Conservation (phyloP, 2,113 vertebrate genomes). For the Xenus cinereus region DNA sequence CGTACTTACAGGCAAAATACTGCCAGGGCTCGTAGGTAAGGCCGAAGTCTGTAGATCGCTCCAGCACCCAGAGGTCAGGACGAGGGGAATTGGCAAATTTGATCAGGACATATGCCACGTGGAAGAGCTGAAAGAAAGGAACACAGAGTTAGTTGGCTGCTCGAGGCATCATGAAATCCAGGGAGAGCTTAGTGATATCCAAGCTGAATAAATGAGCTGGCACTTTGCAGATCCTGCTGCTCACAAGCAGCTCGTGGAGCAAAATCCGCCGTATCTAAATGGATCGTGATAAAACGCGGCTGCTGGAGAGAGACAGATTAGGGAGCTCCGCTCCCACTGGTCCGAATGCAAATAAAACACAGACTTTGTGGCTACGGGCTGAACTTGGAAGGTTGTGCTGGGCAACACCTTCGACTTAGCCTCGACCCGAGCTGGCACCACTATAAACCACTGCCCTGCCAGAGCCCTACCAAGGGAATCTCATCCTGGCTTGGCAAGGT, state of each 20-base stretch:
- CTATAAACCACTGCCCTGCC: background rate
- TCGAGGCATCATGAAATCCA: background rate
- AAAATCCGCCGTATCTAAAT: slow-evolving; percentile 5
- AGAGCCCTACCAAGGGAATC: no score
- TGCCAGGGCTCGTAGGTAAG: slow-evolving; percentile 93
- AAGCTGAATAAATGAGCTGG: background rate
- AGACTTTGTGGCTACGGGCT: background rate
- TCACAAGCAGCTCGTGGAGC: background rate
- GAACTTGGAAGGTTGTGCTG: background rate
- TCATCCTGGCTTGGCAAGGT: background rate
- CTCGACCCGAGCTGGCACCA: background rate
- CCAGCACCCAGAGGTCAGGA: slow-evolving; percentile 97
- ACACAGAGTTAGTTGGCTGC: background rate
- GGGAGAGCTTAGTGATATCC: background rate
- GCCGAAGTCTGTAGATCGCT: slow-evolving; percentile 89
- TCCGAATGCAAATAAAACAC: background rate
- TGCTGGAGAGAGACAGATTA: background rate
- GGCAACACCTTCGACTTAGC: background rate
- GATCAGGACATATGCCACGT: slow-evolving; percentile 94
- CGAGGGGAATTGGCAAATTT: slow-evolving; percentile 98
- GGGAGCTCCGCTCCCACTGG: background rate
- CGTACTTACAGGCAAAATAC: slow-evolving; percentile 95
- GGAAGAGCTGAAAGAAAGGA: slow-evolving; percentile 86
- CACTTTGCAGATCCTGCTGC: background rate
- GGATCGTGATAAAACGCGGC: background rate